phyloP scores from a whole-genome alignment of 2,113 vertebrate species.

The Australoheros scitulus region DNA sequence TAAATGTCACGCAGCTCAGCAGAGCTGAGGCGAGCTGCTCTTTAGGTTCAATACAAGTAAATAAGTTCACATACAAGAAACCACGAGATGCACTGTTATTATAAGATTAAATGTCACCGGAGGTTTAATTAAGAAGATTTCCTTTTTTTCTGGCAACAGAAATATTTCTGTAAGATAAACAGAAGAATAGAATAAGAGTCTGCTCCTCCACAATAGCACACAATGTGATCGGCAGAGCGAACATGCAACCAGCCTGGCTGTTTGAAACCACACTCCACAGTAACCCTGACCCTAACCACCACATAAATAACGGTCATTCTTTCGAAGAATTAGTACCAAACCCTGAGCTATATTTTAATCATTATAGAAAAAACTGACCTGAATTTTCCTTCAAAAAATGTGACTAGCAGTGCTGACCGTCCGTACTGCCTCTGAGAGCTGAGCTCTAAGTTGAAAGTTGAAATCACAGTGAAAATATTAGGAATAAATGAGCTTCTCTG shows the following conservation, averaged over 20 bases:
- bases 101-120: background rate
- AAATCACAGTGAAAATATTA: background rate
- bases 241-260: background rate
- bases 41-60: background rate
- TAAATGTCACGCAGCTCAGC: background rate
- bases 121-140: background rate
- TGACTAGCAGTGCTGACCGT: background rate
- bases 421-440: background rate
- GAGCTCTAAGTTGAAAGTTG: background rate
- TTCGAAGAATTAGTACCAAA: background rate
- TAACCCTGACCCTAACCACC: background rate
- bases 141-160: background rate
- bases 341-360: background rate
- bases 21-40: background rate
- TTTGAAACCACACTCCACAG: background rate
- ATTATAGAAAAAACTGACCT: background rate
- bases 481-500: background rate
- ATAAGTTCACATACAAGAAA: background rate
- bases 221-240: background rate
- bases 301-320: background rate
- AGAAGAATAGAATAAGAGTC: background rate
- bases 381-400: background rate
- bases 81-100: background rate
- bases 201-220: conserved; percentile 4
- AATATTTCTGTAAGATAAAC: background rate